Evolutionary conservation across 2,888 invertebrate species (phyloP), one percentile per base, ranked within the genome.

Genomic region (Temnothorax unifasciatus): DNA sequence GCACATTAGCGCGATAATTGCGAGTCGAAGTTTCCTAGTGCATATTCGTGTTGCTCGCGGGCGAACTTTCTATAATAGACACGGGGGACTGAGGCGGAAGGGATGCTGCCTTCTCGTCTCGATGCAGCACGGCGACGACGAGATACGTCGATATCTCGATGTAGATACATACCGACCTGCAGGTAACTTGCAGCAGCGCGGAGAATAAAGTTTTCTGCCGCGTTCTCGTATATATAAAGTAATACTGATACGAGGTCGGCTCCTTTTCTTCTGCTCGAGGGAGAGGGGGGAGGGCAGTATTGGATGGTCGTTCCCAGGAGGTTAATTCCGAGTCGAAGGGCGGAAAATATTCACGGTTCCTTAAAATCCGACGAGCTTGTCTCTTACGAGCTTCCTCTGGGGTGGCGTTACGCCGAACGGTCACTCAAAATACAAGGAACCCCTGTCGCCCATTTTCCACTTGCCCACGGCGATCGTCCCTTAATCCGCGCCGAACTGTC

Each of bases 271-370:
- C 59, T 83, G 21, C 83, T 82, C 25, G 47, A 8, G 9, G 41
- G n/a, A 5, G 41, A 0, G 18, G 21, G 9, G 34, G 11, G 63
- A 29, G 85, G 88, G 76, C 83, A 73, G 87, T 89, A 91, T 91
- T 87, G 92, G 90, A 91, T 86, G 89, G 88, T 86, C 83, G 88
- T 87, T 93, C 94, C 93, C 94, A 89, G 86, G 93, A 93, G 94
- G 90, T 94, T 94, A 94, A 94, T 94, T 94, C 92, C 88, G 79
- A 87, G 87, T 89, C 88, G 89, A 91, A 92, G 93, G 93, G 91
- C 88, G 89, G 92, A 93, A 93, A 93, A 92, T 93, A 93, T 94
- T 94, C 94, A 94, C 94, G 94, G 93, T 94, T 94, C 94, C 93
- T 94, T 94, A 94, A 94, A 94, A 94, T 93, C 93, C 93, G 92